These are phyloP conservation scores for Elephas maximus DNA, from an alignment of 2,113 vertebrate species.

Conservation along the genomic window DNA sequence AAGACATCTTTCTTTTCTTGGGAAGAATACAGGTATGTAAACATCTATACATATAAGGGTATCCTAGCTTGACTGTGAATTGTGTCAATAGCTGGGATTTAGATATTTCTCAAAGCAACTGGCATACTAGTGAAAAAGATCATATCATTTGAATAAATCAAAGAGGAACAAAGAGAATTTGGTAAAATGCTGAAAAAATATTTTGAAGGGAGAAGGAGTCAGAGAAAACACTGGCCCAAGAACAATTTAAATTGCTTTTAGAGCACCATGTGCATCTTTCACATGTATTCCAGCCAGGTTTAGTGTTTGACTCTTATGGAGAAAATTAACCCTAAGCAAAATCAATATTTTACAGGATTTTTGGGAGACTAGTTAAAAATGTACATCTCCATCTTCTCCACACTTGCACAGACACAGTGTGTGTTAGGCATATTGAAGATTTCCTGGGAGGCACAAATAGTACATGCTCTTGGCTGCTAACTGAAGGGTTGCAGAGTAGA, in stretches of 20 bases:
- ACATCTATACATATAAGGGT: not conserved
- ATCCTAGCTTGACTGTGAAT: not conserved
- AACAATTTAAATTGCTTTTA: not conserved
- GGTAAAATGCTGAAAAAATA: not conserved
- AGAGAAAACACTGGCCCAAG: not conserved
- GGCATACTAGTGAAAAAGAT: not conserved
- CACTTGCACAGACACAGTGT: not conserved
- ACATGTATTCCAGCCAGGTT: not conserved
- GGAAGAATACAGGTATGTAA: not conserved
- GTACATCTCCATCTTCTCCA: not conserved
- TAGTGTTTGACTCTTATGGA: not conserved
- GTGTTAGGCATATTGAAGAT: not conserved
- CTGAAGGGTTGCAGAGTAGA: not conserved
- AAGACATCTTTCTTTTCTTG: not conserved
- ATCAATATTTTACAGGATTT: not conserved
- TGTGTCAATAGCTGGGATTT: not conserved
- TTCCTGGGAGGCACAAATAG: not conserved
- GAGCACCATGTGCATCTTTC: not conserved
- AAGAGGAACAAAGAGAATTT: not conserved
- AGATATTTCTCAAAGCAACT: conserved; percentile 10
- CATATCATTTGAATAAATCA: not conserved
- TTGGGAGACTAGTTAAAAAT: not conserved
- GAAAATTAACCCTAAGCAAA: not conserved
- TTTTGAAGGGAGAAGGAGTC: not conserved
- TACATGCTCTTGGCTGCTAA: not conserved